Percentiles rank a stretch among this genome's conserved stretches.
phyloP scores from a whole-genome alignment of 2,113 vertebrate species.

The Zosterops pallidus region DNA sequence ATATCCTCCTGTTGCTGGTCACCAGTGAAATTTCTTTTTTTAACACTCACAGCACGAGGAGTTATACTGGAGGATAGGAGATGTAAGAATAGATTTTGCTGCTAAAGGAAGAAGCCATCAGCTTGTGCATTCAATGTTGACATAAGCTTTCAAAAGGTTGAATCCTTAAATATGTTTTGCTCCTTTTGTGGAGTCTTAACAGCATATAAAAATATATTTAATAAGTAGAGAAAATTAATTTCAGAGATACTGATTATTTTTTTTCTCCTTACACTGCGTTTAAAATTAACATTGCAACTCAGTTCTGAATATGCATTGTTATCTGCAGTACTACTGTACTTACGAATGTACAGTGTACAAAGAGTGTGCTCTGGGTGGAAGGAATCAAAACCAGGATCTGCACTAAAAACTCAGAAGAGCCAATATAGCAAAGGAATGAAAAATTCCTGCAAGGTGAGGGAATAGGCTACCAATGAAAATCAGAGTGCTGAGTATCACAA shows the following conservation, averaged over 20 bases:
- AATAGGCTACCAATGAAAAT: neutral
- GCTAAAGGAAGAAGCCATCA: conserved; percentile 72
- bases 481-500: neutral
- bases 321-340: neutral
- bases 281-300: neutral
- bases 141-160: conserved; percentile 37
- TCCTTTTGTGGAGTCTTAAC: conserved; percentile 67
- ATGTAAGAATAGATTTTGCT: conserved; percentile 36
- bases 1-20: neutral
- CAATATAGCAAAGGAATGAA: neutral
- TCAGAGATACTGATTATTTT: neutral
- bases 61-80: neutral
- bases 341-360: neutral
- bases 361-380: neutral
- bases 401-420: neutral
- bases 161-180: conserved; percentile 42
- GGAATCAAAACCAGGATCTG: neutral
- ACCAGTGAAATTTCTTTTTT: neutral
- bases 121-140: neutral
- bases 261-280: neutral
- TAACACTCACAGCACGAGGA: neutral
- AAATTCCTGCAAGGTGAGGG: fast-evolving
- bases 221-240: neutral
- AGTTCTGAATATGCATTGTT: neutral
- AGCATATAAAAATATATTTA: neutral